Percentiles rank a stretch among this genome's conserved stretches.
These are phyloP conservation scores for Tetropium fuscum DNA, from an alignment of 2,888 invertebrate genomes.

Conservation along the genomic window DNA sequence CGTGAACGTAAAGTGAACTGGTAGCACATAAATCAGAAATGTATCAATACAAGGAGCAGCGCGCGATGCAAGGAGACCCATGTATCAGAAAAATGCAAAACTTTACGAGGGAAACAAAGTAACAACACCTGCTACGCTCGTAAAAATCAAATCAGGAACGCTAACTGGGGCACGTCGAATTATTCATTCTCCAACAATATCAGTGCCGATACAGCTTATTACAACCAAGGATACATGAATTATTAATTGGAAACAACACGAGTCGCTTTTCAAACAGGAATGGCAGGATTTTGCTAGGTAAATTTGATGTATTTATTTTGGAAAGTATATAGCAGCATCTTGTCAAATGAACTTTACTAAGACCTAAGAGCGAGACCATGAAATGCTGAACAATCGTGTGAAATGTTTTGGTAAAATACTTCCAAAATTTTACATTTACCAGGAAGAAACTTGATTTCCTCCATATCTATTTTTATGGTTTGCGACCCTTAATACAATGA, in stretches of 20 bases:
- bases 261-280: not conserved
- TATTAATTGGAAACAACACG: slow-evolving; percentile 6
- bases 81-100: slow-evolving; percentile 43
- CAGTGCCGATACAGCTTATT: slow-evolving; percentile 1
- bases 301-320: too few species aligned
- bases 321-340: too few species aligned
- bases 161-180: slow-evolving; percentile 19
- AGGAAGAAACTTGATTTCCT: too few species aligned
- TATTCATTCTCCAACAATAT: slow-evolving; percentile 19
- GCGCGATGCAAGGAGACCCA: slow-evolving; percentile 8
- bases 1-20: slow-evolving; percentile 14
- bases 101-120: slow-evolving; percentile 46
- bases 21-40: slow-evolving; percentile 19
- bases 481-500: too few species aligned
- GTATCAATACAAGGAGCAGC: slow-evolving; percentile 15
- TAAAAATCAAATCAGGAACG: slow-evolving; percentile 37
- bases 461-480: too few species aligned
- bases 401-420: too few species aligned
- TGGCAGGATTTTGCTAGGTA: too few species aligned
- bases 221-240: slow-evolving; percentile 3
- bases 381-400: too few species aligned
- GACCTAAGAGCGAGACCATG: too few species aligned
- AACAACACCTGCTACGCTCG: slow-evolving; percentile 44
- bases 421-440: too few species aligned
- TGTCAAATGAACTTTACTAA: too few species aligned